These are phyloP conservation scores for Alaudala cheleensis DNA, from an alignment of 2,113 vertebrate species.

Conservation along the genomic window DNA sequence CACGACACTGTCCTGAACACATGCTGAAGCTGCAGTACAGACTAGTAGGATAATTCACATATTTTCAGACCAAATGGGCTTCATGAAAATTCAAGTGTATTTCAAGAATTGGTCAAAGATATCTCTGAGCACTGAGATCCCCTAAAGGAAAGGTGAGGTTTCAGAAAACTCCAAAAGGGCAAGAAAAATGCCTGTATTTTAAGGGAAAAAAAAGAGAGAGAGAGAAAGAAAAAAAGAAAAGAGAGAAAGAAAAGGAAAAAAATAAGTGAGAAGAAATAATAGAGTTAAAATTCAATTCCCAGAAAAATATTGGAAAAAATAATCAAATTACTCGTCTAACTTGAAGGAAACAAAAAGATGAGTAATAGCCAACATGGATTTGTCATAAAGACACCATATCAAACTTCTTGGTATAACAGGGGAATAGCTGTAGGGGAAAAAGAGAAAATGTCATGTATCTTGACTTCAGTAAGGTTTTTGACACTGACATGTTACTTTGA, in stretches of 20 bases:
- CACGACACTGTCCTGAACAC: background rate
- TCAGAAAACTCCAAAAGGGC: background rate
- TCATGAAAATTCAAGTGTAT: background rate
- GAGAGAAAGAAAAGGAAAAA: background rate
- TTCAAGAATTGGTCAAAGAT: background rate
- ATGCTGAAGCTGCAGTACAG: background rate
- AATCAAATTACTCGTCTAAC: background rate
- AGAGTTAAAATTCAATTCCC: background rate
- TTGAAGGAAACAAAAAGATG: background rate
- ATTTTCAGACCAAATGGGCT: slow-evolving; percentile 4
- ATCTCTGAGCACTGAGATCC: background rate
- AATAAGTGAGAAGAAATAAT: background rate
- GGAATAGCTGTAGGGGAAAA: slow-evolving; percentile 1
- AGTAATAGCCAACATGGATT: background rate
- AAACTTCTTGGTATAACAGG: background rate
- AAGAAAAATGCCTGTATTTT: background rate
- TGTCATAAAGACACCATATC: background rate
- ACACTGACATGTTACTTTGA: background rate
- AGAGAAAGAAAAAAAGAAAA: background rate
- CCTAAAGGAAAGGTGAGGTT: background rate
- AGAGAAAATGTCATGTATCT: background rate
- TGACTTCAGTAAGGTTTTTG: slow-evolving; percentile 14
- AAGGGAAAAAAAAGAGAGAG: rapidly evolving
- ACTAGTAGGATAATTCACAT: background rate
- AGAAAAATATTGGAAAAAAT: background rate